Evolutionary conservation across 2,888 invertebrate genomes (phyloP).

Genomic region (Phyllotreta cruciferae): DNA sequence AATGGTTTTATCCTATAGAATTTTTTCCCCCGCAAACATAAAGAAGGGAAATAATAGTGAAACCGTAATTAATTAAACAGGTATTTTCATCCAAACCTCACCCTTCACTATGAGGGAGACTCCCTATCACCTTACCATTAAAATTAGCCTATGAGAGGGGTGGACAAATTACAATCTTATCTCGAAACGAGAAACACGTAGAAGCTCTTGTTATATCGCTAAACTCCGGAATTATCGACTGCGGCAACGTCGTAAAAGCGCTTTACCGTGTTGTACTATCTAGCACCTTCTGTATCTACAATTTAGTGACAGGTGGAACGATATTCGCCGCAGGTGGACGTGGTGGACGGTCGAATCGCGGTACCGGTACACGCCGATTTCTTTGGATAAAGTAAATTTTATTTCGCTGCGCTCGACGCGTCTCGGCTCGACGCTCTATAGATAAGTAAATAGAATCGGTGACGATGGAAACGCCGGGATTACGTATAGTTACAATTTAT

Average conservation of each 20-base stretch:
- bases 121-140: too few relatives aligned
- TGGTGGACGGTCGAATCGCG: constrained; percentile 15
- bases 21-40: too few relatives aligned
- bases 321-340: constrained; percentile 32
- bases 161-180: too few relatives aligned
- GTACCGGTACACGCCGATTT: not conserved
- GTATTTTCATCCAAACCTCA: too few relatives aligned
- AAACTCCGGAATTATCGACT: constrained; percentile 15
- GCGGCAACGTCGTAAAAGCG: constrained; percentile 36
- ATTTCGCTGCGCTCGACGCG: not conserved
- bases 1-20: too few relatives aligned
- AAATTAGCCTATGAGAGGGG: too few relatives aligned
- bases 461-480: not conserved
- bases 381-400: constrained; percentile 4
- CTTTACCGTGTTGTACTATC: constrained; percentile 1
- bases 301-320: constrained; percentile 44
- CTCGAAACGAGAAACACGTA: not conserved
- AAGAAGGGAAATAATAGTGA: too few relatives aligned
- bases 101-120: too few relatives aligned
- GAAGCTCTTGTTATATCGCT: not conserved
- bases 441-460: not conserved
- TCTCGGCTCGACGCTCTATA: not conserved
- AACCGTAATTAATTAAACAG: too few relatives aligned
- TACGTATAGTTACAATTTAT: not conserved
- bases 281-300: constrained; percentile 34